A percentile compares a stretch with the other conserved stretches of the same genome.
phyloP scores from a whole-genome alignment of 2,113 vertebrate genomes.

The Macroglossus sobrinus region DNA sequence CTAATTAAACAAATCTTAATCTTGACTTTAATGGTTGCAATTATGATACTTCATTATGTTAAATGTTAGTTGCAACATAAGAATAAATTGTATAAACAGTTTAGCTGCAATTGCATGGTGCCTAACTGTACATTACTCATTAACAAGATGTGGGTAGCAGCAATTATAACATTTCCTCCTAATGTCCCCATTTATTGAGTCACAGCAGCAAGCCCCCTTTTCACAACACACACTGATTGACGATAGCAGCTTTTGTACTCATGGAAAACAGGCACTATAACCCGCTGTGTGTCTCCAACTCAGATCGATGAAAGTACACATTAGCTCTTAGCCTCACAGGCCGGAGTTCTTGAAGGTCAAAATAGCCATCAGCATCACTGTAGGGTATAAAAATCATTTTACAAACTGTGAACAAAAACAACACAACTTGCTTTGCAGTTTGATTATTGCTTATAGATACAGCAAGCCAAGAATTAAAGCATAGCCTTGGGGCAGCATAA shows the following conservation, averaged over 20 bases:
- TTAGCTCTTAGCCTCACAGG: constrained; percentile 85
- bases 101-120: constrained; percentile 88
- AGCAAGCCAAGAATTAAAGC: constrained; percentile 97
- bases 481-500: constrained; percentile 96
- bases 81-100: constrained; percentile 91
- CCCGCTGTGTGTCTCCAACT: constrained; percentile 83
- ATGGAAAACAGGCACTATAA: constrained; percentile 81
- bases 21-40: constrained; percentile 88
- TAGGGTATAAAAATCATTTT: constrained; percentile 90
- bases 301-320: constrained; percentile 89
- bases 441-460: constrained; percentile 99
- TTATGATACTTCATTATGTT: constrained; percentile 91
- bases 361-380: constrained; percentile 91
- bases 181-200: constrained; percentile 91
- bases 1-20: constrained; percentile 92
- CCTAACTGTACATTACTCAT: constrained; percentile 92
- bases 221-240: constrained; percentile 85
- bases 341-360: constrained; percentile 92
- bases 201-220: constrained; percentile 86
- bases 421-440: constrained; percentile 94
- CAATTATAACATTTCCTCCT: constrained; percentile 89
- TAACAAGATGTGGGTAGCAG: constrained; percentile 91
- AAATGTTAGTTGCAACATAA: constrained; percentile 88
- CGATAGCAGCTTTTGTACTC: constrained; percentile 84
- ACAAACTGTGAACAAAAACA: constrained; percentile 89